Evolutionary conservation across 2,797 vertebrate genomes (phyloP), one percentile per base, ranked within the genome.

Genomic region (Pseudopleuronectes americanus): DNA sequence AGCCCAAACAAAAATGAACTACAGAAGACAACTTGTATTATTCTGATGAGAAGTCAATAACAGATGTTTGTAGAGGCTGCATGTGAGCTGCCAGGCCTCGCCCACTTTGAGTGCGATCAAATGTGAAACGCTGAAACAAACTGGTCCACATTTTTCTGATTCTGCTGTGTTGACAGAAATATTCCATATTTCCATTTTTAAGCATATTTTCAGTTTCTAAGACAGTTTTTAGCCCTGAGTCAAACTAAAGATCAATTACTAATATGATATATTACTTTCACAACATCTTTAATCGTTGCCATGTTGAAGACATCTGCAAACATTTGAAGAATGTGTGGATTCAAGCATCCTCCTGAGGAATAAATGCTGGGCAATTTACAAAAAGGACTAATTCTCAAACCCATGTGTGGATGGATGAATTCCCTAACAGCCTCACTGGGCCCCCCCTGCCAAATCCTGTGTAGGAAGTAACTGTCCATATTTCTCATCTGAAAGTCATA

Each of bases 91-190:
- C 26, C 26, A 26, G 26, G 26, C 5, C 5, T 26, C 22, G 31
- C 48, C 31, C 21, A 56, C 45, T 70, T 13, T 43, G 7, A 75
- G 24, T 68, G 57, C 17, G 75, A 57, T 26, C 45, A 10, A 54
- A 77, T 75, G 56, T 45, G 6, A 13, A 79, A 77, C 71, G 54
- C 28, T 19, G 66, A 57, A 81, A 74, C 67, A 77, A 80, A 70
- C 52, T 33, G 17, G n/a, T 61, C n/a, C 21, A 68, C 60, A 70
- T 85, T 82, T 62, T 83, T 76, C 41, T 57, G 26, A 80, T 77
- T 77, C 67, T 74, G 56, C 59, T 23, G 22, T 41, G 58, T 60
- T 71, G 28, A 43, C 38, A 64, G 53, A 72, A 64, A 67, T 64
- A 61, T 77, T 65, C 53, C 56, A 36, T 68, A 55, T 73, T 84